Conservation (phyloP, 2,113 vertebrate genomes). For the Laterallus jamaicensis region DNA sequence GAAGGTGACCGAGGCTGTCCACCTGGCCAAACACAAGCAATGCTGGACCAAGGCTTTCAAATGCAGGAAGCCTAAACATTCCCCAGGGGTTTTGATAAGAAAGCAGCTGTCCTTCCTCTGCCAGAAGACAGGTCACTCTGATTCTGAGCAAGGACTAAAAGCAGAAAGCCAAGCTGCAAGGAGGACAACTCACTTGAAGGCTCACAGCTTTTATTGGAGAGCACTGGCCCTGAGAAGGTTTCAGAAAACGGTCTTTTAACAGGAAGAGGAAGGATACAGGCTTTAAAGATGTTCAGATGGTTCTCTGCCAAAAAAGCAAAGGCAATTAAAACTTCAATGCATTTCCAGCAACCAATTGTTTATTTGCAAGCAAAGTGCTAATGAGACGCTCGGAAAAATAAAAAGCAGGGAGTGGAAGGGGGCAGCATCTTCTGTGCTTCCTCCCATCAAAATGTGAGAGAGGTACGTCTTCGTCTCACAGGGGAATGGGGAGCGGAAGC, state of each 20-base stretch:
- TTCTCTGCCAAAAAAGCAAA: neutral
- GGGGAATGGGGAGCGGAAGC: neutral
- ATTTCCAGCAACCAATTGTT: neutral
- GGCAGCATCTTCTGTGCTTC: neutral
- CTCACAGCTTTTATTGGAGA: neutral
- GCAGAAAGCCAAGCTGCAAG: neutral
- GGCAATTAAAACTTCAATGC: neutral
- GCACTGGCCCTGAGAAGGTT: neutral
- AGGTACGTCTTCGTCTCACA: neutral
- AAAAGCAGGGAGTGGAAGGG: neutral
- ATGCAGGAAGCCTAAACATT: accelerated
- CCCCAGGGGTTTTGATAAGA: accelerated
- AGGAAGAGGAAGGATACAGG: neutral
- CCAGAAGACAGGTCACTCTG: neutral
- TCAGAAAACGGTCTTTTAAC: neutral
- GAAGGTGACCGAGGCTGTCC: too few species aligned
- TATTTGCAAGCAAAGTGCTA: neutral
- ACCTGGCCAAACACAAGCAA: too few species aligned
- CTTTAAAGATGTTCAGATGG: neutral
- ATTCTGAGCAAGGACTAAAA: neutral
- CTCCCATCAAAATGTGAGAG: neutral
- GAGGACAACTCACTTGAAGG: neutral
- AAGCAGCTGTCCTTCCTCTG: neutral
- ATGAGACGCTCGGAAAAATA: neutral
- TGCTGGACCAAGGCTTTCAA: neutral